Evolutionary conservation across 2,113 vertebrate species (phyloP), one percentile per base, ranked within the genome.

Genomic region (Corythornis vintsioides): DNA sequence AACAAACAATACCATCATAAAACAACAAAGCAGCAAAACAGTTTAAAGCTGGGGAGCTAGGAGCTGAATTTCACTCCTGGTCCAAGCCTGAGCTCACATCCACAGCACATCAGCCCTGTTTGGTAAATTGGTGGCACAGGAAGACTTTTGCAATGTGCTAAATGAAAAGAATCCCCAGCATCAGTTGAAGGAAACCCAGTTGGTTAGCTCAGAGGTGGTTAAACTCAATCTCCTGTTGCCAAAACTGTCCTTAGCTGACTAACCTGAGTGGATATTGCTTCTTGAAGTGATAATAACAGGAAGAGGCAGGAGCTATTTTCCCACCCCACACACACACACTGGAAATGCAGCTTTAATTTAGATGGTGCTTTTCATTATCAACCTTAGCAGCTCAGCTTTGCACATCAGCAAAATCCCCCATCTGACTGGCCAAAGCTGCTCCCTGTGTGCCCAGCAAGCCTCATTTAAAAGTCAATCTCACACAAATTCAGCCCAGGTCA

Each of bases 81-180:
- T 20, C 47, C 65, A 35, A 76, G 29, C 13, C 56, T 28, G 56
- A 64, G 83, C 55, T 73, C 66, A 3, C 40, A 24, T 8, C 80
- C 47, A 61, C 2, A 1, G 10, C 6, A 6, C 2, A 2, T 55
- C 60, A 55, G 25, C 38, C 22, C 24, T 2, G 1, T 8, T 31
- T 3, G 8, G 29, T 18, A 13, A 45, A n/a, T 1, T 8, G 19
- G 45, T 3, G 0, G 63, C 77, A 42, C 0, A 0, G 59, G 35
- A 57, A 16, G 42, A 7, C 3, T 13, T n/a, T 26, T 59, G 55
- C 87, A 43, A 6, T 7, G 25, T 1, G 3, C 38, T 11, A n/a
- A 57, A 57, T 17, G 43, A 73, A 59, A 29, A 25, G 21, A 21
- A 29, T 31, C 35, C 55, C 59, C 75, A 13, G 56, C 3, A 3